phyloP scores from a whole-genome alignment of 2,797 vertebrate species.

The Fundulus diaphanus region DNA sequence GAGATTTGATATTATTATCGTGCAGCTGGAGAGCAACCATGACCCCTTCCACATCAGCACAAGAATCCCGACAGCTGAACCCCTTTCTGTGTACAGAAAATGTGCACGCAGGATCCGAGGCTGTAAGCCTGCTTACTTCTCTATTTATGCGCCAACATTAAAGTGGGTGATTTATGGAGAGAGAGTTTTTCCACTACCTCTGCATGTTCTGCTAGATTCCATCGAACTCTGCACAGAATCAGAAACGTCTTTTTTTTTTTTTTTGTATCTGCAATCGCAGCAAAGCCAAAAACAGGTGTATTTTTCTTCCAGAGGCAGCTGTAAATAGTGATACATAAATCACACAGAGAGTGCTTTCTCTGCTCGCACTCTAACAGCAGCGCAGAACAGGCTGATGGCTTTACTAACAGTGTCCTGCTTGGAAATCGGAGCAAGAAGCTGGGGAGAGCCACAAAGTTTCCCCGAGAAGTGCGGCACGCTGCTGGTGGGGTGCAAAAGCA shows the following conservation, averaged over 20 bases:
- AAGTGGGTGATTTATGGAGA: slow-evolving; percentile 31
- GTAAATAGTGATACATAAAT: slow-evolving; percentile 40
- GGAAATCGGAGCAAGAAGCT: slow-evolving; percentile 57
- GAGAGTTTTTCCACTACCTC: slow-evolving; percentile 5
- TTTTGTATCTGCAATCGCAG: slow-evolving; percentile 16
- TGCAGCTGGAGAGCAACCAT: slow-evolving; percentile 36
- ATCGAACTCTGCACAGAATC: neutral
- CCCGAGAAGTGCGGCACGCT: slow-evolving; percentile 38
- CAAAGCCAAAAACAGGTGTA: slow-evolving; percentile 17
- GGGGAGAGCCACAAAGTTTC: slow-evolving; percentile 33
- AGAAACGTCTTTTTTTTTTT: neutral
- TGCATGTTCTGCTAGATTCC: slow-evolving; percentile 4
- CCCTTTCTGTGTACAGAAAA: slow-evolving; percentile 11
- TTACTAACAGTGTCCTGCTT: slow-evolving; percentile 24
- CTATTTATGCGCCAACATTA: slow-evolving; percentile 26
- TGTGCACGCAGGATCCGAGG: neutral
- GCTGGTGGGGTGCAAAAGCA: slow-evolving; percentile 38
- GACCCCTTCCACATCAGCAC: slow-evolving; percentile 44
- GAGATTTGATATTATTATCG: slow-evolving; percentile 24
- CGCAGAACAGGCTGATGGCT: slow-evolving; percentile 23
- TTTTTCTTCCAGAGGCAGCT: slow-evolving; percentile 20
- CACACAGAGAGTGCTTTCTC: slow-evolving; percentile 16
- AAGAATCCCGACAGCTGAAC: slow-evolving; percentile 24
- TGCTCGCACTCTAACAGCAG: slow-evolving; percentile 26
- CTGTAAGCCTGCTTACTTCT: slow-evolving; percentile 34